Base-by-base conservation (phyloP, 2,888 invertebrate genomes). In the Dexiosoma caninum region DNA sequence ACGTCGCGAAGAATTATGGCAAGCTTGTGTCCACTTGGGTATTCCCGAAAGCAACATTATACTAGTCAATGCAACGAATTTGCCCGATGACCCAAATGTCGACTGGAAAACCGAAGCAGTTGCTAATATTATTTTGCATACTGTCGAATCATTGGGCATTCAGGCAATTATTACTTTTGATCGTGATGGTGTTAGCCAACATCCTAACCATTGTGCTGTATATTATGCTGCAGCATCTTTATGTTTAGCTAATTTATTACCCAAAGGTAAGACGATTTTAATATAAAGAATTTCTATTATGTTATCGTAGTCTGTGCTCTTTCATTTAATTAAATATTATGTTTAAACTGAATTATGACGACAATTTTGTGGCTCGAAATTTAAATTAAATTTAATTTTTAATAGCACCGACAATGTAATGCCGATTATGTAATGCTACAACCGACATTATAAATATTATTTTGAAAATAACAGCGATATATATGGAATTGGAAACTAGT, bases 151-250 rank as follows among this genome's bases (percentile, higher is more conserved):
- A 74, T 92, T 95, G 85, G 93, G 94, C 85, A 95, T 97, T 86
- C 94, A 96, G 87, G 95, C 95, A 1, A 91, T 98, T 66, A 93
- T 99, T 69, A 97, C 98, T 14, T 99, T 99, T 91, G 99, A 99
- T 91, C 93, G 95, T 86, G 92, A 94, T 87, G 99, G 99, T 62
- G 94, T 99, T 6, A 98, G 98, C 84, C 94, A 95, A 6, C 99
- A 99, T 91, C 92, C 93, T 23, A 99, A 99, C 91, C 99, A 99
- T 89, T 93, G 93, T 82, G 95, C 96, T 78, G 93, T 96, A 82
- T 96, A 95, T 89, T 95, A 94, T 91, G 95, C 95, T 69, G 92
- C 96, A 62, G 95, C 95, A 69, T 94, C 95, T 86, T 92, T 96
- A 87, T 94, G 94, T 89, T 92, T 95, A 88, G 93, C 95, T 85